Evolutionary conservation across 2,113 vertebrate genomes (phyloP), one percentile per base, ranked within the genome.

Genomic region (Odontophorus gujanensis): DNA sequence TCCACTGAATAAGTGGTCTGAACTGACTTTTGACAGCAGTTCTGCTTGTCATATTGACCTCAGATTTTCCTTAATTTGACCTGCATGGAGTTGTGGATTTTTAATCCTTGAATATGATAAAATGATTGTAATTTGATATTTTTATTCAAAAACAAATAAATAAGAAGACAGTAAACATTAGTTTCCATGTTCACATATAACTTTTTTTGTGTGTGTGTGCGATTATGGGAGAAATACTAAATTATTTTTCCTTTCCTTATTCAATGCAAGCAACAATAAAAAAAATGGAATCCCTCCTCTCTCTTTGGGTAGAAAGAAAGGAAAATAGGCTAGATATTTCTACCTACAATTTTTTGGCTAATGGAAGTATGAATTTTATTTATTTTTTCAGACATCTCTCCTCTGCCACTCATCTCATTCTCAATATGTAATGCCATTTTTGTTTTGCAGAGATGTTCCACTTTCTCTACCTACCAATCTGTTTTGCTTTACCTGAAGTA

Each of bases 201-300:
- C 17, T 24, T 63, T 50, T 34, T 55, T 34, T 50, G 11, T 50
- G 19, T 24, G 47, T 50, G 22, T 25, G 13, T 38, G 51, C 20
- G 7, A 36, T 62, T 11, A 4, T 0, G 1, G 19, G 13, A 7
- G 6, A 84, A 78, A 72, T 4, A 38, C 0, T 3, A 4, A 13
- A 13, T 2, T n/a, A 55, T 2, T 10, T 55, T 58, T 71, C 62
- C 43, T 18, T 6, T 9, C 40, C 2, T 32, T 57, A 57, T 20
- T 57, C 18, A 19, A 1, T 19, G 40, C 0, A 7, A 4, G 16
- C 3, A 62, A 4, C 7, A 53, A 1, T 17, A 72, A 73, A 15
- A 1, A 21, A 72, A 73, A 15, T 0, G 7, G 11, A 13, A 40
- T 62, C 1, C 50, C 30, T 45, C 2, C 3, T n/a, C 4, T 55